Evolutionary conservation across 1,140 invertebrate genomes (phyloP).

Genomic region (Lethrus apterus): DNA sequence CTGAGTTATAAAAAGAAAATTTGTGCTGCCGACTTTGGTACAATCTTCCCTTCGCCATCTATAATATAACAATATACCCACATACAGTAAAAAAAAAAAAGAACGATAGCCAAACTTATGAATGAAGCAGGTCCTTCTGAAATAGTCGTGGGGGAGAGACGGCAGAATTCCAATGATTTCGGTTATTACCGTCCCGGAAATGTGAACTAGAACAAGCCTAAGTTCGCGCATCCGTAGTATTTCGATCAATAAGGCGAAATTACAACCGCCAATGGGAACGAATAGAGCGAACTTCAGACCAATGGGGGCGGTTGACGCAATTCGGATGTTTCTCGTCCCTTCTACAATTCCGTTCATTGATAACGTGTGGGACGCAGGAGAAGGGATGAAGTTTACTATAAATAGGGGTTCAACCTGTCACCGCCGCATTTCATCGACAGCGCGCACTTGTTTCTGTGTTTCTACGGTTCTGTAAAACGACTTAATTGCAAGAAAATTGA

Average conservation of each 20-base stretch:
- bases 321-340: slow-evolving; percentile 24
- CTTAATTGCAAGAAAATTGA: not conserved
- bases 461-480: not conserved
- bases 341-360: slow-evolving; percentile 48
- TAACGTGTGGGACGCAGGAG: slow-evolving; percentile 49
- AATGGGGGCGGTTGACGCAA: slow-evolving; percentile 27
- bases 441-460: slow-evolving; percentile 13
- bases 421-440: slow-evolving; percentile 12
- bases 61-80: no score
- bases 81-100: no score
- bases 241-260: slow-evolving; percentile 27
- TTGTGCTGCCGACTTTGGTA: no score
- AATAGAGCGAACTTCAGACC: slow-evolving; percentile 31
- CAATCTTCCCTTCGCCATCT: no score
- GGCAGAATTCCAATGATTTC: slow-evolving; percentile 15
- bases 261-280: slow-evolving; percentile 23
- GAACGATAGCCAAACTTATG: slow-evolving; percentile 17
- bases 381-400: slow-evolving; percentile 44
- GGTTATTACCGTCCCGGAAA: slow-evolving; percentile 19
- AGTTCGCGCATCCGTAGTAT: slow-evolving; percentile 19
- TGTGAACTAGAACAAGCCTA: slow-evolving; percentile 14
- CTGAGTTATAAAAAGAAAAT: no score
- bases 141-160: slow-evolving; percentile 9
- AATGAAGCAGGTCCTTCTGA: slow-evolving; percentile 15
- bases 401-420: slow-evolving; percentile 36